Base-by-base conservation (phyloP, 1,140 invertebrate species). In the Philopotamus ludificatus region DNA sequence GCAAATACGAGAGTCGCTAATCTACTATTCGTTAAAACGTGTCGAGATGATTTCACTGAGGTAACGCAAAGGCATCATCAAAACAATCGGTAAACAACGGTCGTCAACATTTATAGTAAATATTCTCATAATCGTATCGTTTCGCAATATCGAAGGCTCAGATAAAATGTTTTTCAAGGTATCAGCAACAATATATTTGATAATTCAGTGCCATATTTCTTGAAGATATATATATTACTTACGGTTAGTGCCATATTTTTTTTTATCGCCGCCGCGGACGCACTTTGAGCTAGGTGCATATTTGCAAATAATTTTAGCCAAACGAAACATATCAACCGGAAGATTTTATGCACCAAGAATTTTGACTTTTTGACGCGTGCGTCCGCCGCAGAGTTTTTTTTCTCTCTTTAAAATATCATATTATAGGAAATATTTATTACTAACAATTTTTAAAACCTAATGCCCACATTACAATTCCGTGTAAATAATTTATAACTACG, bases 201-300 rank as follows among this genome's bases (percentile, higher is more conserved):
- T 59, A 65, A 65, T 41, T 65, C 47, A 60, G 55, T 65, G 55
- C 55, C 34, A 60, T 63, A 44, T 45, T 55, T 51, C 57, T 34
- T 55, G 25, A 39, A 58, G 41, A 25, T 15, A n/a, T n/a, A n/a
- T n/a, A n/a, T n/a, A 57, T 25, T 63, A 55, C 63, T 58, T 65
- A 57, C 10, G 42, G 26, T 65, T 65, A 65, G 53, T 57, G 54
- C 63, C 54, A 18, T 41, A 62, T 62, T 51, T 62, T 62, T 62
- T 60, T 60, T 60, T 16, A 21, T 53, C 22, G 44, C 18, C 57
- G 57, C 18, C 18, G 16, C 8, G 12, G 26, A 23, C 23, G 47
- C 58, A 61, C 65, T 54, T 63, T 66, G 65, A 66, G 65, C 65
- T 47, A 61, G 65, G 65, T 61, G 54, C 58, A 60, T 53, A 61